phyloP scores from a whole-genome alignment of 2,113 vertebrate species.

The Pelodiscus sinensis region DNA sequence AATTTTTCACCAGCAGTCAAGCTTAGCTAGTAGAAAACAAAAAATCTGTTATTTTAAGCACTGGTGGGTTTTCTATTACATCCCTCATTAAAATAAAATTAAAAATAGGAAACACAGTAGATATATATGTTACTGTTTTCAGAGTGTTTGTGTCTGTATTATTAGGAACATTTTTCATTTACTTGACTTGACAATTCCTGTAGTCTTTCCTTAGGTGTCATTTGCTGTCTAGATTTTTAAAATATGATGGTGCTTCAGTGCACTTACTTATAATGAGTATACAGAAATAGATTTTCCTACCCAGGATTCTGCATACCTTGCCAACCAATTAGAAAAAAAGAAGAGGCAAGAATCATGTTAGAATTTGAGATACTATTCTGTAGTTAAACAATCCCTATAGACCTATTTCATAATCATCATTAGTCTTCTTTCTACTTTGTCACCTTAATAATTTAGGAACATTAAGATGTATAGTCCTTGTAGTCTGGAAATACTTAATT shows the following conservation, averaged over 20 bases:
- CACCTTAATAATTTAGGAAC: neutral
- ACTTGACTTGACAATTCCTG: neutral
- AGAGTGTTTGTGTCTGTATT: neutral
- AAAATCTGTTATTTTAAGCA: conserved; percentile 35
- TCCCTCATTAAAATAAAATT: conserved; percentile 55
- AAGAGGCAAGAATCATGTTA: neutral
- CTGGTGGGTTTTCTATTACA: conserved; percentile 50
- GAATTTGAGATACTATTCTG: neutral
- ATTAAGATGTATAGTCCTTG: neutral
- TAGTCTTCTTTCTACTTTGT: neutral
- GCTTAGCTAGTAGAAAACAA: conserved; percentile 20
- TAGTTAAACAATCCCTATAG: neutral
- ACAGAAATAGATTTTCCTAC: conserved; percentile 34
- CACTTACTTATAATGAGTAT: conserved; percentile 35
- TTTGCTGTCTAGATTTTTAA: neutral
- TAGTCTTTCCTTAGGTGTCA: neutral
- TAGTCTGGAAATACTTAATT: neutral
- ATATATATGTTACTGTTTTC: neutral
- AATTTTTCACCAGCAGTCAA: conserved; percentile 32
- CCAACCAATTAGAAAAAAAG: conserved; percentile 36
- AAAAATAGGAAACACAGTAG: conserved; percentile 17
- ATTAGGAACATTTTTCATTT: conserved; percentile 17
- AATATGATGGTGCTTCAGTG: neutral
- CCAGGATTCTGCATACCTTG: neutral
- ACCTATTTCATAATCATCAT: neutral